Base-by-base conservation (phyloP, 1,140 invertebrate species). In the Goniozus legneri region DNA sequence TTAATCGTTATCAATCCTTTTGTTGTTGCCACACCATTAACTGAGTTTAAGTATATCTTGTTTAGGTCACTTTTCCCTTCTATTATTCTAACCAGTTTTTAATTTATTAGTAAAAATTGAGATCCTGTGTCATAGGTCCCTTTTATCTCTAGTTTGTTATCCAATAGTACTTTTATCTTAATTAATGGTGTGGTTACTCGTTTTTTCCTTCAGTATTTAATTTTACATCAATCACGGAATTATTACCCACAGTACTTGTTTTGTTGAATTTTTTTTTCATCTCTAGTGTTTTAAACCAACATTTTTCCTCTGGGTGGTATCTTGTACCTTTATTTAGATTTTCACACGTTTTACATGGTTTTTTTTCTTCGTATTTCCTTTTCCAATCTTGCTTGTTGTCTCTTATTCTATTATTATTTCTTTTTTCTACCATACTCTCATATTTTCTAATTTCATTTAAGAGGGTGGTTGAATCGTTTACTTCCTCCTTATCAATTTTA, bases 181-280 rank as follows among this genome's bases (percentile, higher is more conserved):
- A 50, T 45, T 12, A 50, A 50, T 45, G 48, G 48, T 45, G 41
- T 50, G 24, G 21, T 40, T 37, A 31, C 8, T 40, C 36, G 48
- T 50, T 50, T 50, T 50, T 50, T 50, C 16, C 10, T 19, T 24
- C 32, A 4, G 3, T 45, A n/a, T 31, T 41, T 21, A 48, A 1
- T n/a, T 48, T 33, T 35, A 31, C 39, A 14, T 48, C 24, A 6
- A 27, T 27, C 4, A 27, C 10, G 24, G 24, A 27, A 10, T 27
- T 27, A 27, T 27, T 27, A 27, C 10, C 10, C 10, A 27, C 24
- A 10, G 4, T 27, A 6, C 24, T 27, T 27, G 24, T 27, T 27
- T 3, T 39, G 8, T n/a, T 21, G 2, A 35, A 2, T 39, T 39
- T 21, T 3, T n/a, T 20, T 39, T 2, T 20, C 8, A n/a, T 1